These are phyloP conservation scores for Philopedon plagiatum DNA, from an alignment of 2,888 invertebrate genomes.

Conservation along the genomic window DNA sequence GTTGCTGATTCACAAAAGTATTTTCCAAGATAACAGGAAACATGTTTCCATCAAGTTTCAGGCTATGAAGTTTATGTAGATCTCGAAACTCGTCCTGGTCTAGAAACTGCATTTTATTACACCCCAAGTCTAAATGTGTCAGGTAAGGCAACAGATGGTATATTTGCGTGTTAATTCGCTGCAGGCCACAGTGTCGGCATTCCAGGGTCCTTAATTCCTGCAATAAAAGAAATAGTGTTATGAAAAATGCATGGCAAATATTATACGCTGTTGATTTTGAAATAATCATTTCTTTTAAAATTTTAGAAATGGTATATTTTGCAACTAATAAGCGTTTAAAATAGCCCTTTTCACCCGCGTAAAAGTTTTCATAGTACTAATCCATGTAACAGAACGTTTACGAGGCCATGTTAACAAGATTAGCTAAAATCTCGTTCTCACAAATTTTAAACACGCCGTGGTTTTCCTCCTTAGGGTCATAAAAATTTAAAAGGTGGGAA, in stretches of 20 bases:
- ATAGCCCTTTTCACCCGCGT: no score
- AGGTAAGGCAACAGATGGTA: slow-evolving; percentile 83
- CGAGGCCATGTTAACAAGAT: no score
- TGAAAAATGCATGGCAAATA: background rate
- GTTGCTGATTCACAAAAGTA: slow-evolving; percentile 74
- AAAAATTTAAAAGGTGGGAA: no score
- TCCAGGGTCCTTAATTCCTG: slow-evolving; percentile 80
- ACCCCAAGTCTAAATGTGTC: slow-evolving; percentile 82
- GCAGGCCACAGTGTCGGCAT: slow-evolving; percentile 81
- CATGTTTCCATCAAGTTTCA: slow-evolving; percentile 83
- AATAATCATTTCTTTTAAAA: no score
- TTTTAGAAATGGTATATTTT: no score
- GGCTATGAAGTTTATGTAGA: slow-evolving; percentile 75
- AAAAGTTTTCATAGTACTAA: no score
- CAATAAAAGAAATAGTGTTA: slow-evolving; percentile 61
- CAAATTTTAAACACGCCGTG: no score
- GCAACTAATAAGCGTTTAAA: no score
- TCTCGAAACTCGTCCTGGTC: slow-evolving; percentile 81
- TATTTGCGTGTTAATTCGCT: slow-evolving; percentile 83
- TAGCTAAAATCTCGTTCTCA: no score
- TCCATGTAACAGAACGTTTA: no score
- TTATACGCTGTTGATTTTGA: no score
- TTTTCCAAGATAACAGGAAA: slow-evolving; percentile 82
- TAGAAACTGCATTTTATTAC: slow-evolving; percentile 83
- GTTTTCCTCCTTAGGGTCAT: no score